Base-by-base conservation (phyloP, 2,888 invertebrate species). In the Hydrotaea cyrtoneurina region DNA sequence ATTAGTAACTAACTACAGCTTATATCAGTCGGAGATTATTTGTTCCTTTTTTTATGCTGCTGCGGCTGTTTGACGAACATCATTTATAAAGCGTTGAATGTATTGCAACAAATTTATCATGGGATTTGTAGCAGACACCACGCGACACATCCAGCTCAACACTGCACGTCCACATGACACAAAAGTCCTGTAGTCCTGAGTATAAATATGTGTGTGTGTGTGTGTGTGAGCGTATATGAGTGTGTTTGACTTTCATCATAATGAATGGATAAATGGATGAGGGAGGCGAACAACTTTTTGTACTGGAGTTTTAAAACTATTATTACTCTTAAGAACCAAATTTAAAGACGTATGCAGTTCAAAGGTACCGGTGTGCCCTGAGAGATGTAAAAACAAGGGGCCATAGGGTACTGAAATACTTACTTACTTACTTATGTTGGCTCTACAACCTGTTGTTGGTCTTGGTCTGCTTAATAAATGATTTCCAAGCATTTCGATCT, bases 291-390 rank as follows among this genome's bases (percentile, higher is more conserved):
- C 53, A 53, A 53, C 53, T 53, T 53, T 53, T 17, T 53, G n/a
- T 31, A 53, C 53, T 53, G 15, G 53, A 53, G 53, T 17, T 53
- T 53, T 17, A 53, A 53, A 53, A 53, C 53, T 53, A 53, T 53
- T 53, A 53, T 15, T 53, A 53, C 17, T 17, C 53, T 17, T 17
- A 53, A n/a, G 17, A 53, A 53, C 2, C 2, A 53, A 53, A 53
- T 17, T 53, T 17, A 15, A 53, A 53, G 15, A 17, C 8, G 31
- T 31, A 31, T 31, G 31, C 7, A n/a, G n/a, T 31, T 31, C 2
- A 31, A 7, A 31, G 31, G 31, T 31, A 31, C 31, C 7, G n/a
- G 3, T 31, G 31, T 31, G 31, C 7, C 31, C 31, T 31, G 7
- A 4, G 31, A 31, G n/a, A n/a, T n/a, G n/a, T 31, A 31, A 31